A percentile compares a stretch with the other conserved stretches of the same genome.
These are phyloP conservation scores for Nerophis lumbriciformis DNA, from an alignment of 2,113 vertebrate genomes.

Conservation along the genomic window DNA sequence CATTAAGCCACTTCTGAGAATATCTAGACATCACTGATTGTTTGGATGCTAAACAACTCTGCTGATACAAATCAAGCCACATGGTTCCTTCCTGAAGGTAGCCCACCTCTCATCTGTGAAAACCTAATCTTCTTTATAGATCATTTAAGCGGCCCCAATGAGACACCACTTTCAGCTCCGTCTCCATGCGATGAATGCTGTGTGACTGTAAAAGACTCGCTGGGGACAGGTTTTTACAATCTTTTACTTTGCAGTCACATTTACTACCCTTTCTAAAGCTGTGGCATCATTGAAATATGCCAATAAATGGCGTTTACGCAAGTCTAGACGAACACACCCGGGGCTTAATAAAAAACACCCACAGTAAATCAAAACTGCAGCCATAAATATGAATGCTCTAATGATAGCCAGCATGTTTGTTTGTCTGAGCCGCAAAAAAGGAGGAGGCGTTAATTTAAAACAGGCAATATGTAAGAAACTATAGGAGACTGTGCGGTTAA, in stretches of 20 bases:
- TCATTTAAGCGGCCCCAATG: slow-evolving; percentile 64
- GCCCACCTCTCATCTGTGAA: slow-evolving; percentile 51
- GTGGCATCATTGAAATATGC: not conserved
- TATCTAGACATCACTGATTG: not conserved
- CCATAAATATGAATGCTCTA: too few relatives aligned
- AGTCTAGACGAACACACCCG: not conserved
- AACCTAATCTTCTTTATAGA: slow-evolving; percentile 63
- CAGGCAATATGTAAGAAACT: too few relatives aligned
- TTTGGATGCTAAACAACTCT: slow-evolving; percentile 18
- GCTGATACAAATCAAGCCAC: slow-evolving; percentile 34
- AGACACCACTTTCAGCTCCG: not conserved
- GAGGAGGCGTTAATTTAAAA: too few relatives aligned
- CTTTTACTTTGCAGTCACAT: not conserved
- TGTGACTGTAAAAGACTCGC: slow-evolving; percentile 49
- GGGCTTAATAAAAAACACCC: too few relatives aligned
- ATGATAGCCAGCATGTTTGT: too few relatives aligned
- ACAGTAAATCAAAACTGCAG: too few relatives aligned
- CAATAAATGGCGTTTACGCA: not conserved
- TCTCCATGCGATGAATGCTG: slow-evolving; percentile 40
- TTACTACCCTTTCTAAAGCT: not conserved
- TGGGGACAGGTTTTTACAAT: slow-evolving; percentile 21
- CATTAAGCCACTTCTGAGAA: not conserved
- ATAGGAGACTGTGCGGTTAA: too few relatives aligned
- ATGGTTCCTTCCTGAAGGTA: slow-evolving; percentile 36
- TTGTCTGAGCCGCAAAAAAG: too few relatives aligned